These are phyloP conservation scores for Acomys russatus DNA, from an alignment of 2,797 vertebrate genomes.

Conservation along the genomic window DNA sequence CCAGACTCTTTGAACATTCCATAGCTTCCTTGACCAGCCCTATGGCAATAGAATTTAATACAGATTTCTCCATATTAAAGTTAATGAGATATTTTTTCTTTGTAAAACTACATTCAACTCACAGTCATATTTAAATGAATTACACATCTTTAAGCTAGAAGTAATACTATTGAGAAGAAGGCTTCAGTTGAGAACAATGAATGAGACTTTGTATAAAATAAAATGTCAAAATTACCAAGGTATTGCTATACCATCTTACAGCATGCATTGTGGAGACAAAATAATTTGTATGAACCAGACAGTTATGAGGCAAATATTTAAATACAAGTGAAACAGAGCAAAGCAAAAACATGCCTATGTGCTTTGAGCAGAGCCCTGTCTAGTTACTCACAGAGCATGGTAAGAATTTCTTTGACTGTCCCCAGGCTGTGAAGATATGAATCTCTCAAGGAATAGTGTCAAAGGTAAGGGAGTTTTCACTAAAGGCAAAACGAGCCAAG, in stretches of 20 bases:
- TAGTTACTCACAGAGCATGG: not conserved
- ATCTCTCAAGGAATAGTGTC: not conserved
- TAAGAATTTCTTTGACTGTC: not conserved
- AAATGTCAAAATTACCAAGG: not conserved
- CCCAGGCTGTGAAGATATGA: slow-evolving; percentile 13
- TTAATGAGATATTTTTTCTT: not conserved
- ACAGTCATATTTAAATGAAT: slow-evolving; percentile 45
- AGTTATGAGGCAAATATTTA: not conserved
- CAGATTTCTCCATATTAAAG: not conserved
- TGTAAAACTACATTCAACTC: slow-evolving; percentile 45
- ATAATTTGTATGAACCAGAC: not conserved
- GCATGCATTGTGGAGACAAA: not conserved
- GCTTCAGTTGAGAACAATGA: not conserved
- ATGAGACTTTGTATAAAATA: not conserved
- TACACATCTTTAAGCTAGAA: slow-evolving; percentile 2
- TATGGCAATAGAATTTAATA: not conserved
- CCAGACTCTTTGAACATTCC: not conserved
- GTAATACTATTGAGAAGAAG: not conserved
- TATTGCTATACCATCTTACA: not conserved
- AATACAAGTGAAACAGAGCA: not conserved
- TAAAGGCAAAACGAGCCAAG: slow-evolving; percentile 49
- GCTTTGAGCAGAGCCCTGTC: not conserved
- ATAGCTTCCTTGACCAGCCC: not conserved
- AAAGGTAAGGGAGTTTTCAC: slow-evolving; percentile 48
- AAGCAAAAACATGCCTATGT: not conserved